phyloP scores from a whole-genome alignment of 1,140 invertebrate species.

The Metaphire vulgaris region DNA sequence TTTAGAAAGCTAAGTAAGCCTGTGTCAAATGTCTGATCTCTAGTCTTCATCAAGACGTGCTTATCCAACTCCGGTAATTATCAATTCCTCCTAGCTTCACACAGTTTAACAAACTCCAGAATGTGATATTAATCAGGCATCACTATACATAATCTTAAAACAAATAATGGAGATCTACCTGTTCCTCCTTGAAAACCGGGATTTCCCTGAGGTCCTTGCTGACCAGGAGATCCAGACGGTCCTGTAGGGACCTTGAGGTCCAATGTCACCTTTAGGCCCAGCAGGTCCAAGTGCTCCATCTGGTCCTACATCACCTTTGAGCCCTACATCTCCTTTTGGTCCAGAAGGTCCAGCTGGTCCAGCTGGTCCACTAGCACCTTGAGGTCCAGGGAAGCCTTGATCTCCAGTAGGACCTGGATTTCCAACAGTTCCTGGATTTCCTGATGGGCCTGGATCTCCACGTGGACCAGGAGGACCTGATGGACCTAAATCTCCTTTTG shows the following conservation, averaged over 20 bases:
- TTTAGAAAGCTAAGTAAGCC: too few relatives aligned
- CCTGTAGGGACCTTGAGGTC: background rate
- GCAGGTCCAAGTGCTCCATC: slow-evolving; percentile 13
- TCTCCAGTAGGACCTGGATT: slow-evolving; percentile 14
- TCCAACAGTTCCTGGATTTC: slow-evolving; percentile 37
- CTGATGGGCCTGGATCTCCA: slow-evolving; percentile 34
- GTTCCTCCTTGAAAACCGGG: slow-evolving; percentile 15
- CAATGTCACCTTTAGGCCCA: slow-evolving; percentile 13
- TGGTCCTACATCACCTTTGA: slow-evolving; percentile 3
- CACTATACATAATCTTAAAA: too few relatives aligned
- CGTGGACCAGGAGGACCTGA: slow-evolving; percentile 29
- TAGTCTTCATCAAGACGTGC: too few relatives aligned
- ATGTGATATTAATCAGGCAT: too few relatives aligned
- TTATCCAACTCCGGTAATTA: too few relatives aligned
- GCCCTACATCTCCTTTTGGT: slow-evolving; percentile 16
- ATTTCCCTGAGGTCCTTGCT: slow-evolving; percentile 13
- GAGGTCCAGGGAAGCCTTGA: slow-evolving; percentile 6
- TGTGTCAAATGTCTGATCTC: too few relatives aligned
- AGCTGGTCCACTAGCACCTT: background rate
- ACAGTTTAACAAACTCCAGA: too few relatives aligned
- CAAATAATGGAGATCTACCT: too few relatives aligned
- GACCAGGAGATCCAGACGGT: background rate
- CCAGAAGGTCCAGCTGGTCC: slow-evolving; percentile 16
- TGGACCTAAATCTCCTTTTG: slow-evolving; percentile 17
- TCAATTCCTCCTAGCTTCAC: too few relatives aligned